Evolutionary conservation across 2,888 invertebrate species (phyloP).

Genomic region (Euproctis similis): DNA sequence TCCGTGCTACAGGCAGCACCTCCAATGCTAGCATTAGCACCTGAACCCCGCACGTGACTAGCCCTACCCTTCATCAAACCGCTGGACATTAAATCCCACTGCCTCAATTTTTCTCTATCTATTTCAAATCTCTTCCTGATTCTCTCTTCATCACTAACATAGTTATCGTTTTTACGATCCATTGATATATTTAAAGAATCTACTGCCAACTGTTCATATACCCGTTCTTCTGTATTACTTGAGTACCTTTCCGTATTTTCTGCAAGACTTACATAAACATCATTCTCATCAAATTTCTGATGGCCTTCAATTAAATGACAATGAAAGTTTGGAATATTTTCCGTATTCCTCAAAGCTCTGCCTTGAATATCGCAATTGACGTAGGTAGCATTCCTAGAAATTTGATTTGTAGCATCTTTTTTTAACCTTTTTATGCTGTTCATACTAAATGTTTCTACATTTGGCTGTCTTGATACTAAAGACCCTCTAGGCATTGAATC

Average conservation of each 20-base stretch:
- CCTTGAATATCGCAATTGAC: constrained; percentile 83
- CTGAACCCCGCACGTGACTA: constrained; percentile 57
- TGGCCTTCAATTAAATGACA: constrained; percentile 36
- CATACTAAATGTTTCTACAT: constrained; percentile 46
- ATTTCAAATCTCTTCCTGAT: constrained; percentile 76
- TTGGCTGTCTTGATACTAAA: constrained; percentile 32
- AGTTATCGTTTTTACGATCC: constrained; percentile 9
- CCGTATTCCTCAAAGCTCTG: constrained; percentile 51
- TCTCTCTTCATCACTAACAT: constrained; percentile 8
- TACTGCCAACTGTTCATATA: constrained; percentile 74
- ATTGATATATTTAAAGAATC: constrained; percentile 39
- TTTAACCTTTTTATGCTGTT: constrained; percentile 65
- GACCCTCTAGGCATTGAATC: constrained; percentile 64
- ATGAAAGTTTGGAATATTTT: constrained; percentile 30
- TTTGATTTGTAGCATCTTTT: constrained; percentile 51
- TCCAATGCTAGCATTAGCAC: constrained; percentile 47
- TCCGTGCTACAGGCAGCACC: constrained; percentile 57
- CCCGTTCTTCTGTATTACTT: constrained; percentile 65
- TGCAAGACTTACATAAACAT: constrained; percentile 71
- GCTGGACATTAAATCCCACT: constrained; percentile 93
- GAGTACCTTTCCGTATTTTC: constrained; percentile 37
- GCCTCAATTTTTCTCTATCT: constrained; percentile 89
- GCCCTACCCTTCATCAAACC: constrained; percentile 77
- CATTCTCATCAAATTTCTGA: constrained; percentile 60
- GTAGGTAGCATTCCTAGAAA: constrained; percentile 84